phyloP scores from a whole-genome alignment of 2,113 vertebrate species.

The Python bivittatus region DNA sequence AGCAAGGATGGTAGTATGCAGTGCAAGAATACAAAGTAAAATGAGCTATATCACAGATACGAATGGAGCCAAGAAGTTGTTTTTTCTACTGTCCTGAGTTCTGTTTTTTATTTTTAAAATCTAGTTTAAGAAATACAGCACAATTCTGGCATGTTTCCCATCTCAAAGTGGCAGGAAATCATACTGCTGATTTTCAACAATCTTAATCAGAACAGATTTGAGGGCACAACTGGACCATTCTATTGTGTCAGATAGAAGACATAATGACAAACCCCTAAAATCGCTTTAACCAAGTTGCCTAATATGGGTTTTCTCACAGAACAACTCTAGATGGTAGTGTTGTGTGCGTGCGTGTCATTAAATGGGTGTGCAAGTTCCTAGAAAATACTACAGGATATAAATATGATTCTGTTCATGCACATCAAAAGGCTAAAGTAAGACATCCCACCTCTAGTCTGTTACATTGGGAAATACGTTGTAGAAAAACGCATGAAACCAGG shows the following conservation, averaged over 20 bases:
- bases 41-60: neutral
- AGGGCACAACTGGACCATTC: neutral
- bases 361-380: neutral
- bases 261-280: neutral
- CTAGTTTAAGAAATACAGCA: too few relatives aligned
- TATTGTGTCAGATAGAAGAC: neutral
- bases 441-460: too few relatives aligned
- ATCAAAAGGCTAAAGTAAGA: too few relatives aligned
- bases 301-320: neutral
- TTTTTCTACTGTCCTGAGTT: neutral
- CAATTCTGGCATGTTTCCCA: neutral
- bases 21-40: neutral
- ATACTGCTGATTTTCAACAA: neutral
- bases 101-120: neutral
- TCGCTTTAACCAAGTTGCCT: neutral
- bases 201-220: neutral
- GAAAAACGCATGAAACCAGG: neutral
- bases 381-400: neutral
- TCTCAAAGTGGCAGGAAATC: neutral
- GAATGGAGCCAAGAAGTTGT: neutral
- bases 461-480: neutral
- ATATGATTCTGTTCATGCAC: too few relatives aligned
- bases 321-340: neutral
- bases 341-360: neutral
- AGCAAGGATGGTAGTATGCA: neutral